phyloP scores from a whole-genome alignment of 2,113 vertebrate genomes.

The Alosa alosa region DNA sequence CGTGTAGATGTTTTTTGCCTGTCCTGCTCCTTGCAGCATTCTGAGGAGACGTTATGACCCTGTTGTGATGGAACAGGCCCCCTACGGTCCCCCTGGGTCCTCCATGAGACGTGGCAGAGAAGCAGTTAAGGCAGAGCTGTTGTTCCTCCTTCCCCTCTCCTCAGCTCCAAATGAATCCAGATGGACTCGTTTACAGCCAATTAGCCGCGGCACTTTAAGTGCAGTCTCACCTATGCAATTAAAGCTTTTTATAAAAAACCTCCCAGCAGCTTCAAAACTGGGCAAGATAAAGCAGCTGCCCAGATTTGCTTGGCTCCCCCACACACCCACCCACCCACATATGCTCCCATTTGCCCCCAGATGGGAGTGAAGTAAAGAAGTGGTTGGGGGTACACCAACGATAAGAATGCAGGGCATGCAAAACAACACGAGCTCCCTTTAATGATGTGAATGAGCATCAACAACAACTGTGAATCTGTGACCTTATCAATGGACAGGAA shows the following conservation, averaged over 20 bases:
- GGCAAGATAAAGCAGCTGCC: constrained; percentile 30
- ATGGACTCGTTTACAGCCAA: constrained; percentile 75
- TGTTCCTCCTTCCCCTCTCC: constrained; percentile 48
- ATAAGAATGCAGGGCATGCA: background rate
- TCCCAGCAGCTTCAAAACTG: constrained; percentile 37
- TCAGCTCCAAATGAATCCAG: constrained; percentile 67
- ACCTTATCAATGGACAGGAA: background rate
- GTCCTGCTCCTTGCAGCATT: background rate
- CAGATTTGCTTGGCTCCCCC: constrained; percentile 29
- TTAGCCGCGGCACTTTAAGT: constrained; percentile 64
- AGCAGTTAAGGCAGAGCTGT: constrained; percentile 29
- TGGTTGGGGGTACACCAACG: background rate
- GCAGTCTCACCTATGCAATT: constrained; percentile 64
- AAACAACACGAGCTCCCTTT: background rate
- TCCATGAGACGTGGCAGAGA: background rate
- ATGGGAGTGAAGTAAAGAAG: constrained; percentile 38
- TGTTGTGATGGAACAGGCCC: constrained; percentile 1
- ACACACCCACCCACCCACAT: constrained; percentile 2
- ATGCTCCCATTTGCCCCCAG: constrained; percentile 37
- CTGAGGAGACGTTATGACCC: background rate
- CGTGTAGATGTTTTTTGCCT: background rate
- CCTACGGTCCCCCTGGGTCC: background rate
- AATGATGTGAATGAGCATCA: background rate
- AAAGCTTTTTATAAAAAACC: constrained; percentile 62
- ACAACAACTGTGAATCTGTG: background rate